Percentiles rank a stretch among this genome's conserved stretches.
Evolutionary conservation across 1,140 invertebrate species (phyloP).

Genomic region (Arctopsyche grandis): DNA sequence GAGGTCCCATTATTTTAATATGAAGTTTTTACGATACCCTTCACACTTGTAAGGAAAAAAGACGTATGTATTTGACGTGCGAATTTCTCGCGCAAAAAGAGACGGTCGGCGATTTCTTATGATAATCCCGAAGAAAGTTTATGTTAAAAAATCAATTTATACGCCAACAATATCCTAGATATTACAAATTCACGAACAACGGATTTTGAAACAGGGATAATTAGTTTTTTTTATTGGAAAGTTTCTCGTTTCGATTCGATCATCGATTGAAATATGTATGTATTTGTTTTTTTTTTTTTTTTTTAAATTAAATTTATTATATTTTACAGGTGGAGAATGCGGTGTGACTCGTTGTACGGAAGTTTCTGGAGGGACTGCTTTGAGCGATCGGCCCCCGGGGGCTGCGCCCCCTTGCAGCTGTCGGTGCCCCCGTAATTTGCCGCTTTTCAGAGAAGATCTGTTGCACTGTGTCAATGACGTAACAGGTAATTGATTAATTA

Average conservation of each 20-base stretch:
- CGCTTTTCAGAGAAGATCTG: slow-evolving; percentile 67
- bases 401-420: slow-evolving; percentile 61
- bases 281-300: no score
- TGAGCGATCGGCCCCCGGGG: slow-evolving; percentile 54
- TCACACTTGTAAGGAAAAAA: no score
- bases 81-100: no score
- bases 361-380: slow-evolving; percentile 62
- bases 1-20: no score
- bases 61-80: no score
- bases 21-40: no score
- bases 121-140: background rate
- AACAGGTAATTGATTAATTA: slow-evolving; percentile 59
- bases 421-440: slow-evolving; percentile 64
- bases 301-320: slow-evolving; percentile 12
- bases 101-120: no score
- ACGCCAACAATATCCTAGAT: background rate
- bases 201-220: background rate
- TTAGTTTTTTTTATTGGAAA: background rate
- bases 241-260: no score
- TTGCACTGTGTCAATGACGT: slow-evolving; percentile 66
- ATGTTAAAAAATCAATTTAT: background rate
- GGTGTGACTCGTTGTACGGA: slow-evolving; percentile 64
- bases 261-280: background rate
- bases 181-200: background rate
- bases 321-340: slow-evolving; percentile 60